Evolutionary conservation across 2,113 vertebrate genomes (phyloP).

Genomic region (Hyaena hyaena): DNA sequence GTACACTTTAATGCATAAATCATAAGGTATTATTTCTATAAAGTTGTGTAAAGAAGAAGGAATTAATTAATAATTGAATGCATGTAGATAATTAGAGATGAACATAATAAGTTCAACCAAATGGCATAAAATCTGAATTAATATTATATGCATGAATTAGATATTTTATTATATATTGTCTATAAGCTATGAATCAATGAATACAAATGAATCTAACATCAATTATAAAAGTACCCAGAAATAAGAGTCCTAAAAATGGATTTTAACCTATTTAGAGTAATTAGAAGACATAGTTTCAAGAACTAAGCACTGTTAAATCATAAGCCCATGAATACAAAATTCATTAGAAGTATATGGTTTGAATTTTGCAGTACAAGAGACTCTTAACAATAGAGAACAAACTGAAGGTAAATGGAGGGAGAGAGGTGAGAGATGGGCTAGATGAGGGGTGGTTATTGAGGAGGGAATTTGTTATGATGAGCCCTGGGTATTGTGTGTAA

Average conservation of each 20-base stretch:
- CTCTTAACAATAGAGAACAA: too few relatives aligned
- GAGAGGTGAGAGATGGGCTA: too few relatives aligned
- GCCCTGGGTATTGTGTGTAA: too few relatives aligned
- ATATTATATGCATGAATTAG: background rate
- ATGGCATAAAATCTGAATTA: background rate
- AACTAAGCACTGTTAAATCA: background rate
- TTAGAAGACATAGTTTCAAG: background rate
- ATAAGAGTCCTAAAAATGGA: background rate
- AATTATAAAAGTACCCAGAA: background rate
- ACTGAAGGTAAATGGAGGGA: too few relatives aligned
- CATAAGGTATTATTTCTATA: background rate
- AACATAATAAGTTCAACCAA: background rate
- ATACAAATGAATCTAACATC: background rate
- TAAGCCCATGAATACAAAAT: background rate
- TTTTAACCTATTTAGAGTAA: background rate
- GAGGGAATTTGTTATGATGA: too few relatives aligned
- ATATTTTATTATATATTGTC: conserved; percentile 1
- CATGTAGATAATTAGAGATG: conserved; percentile 20
- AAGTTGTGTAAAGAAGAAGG: background rate
- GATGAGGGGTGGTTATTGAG: too few relatives aligned
- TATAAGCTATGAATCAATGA: background rate
- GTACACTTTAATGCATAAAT: background rate
- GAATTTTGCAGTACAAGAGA: too few relatives aligned
- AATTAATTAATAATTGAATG: conserved; percentile 21
- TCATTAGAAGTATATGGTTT: background rate